Evolutionary conservation across 2,888 invertebrate genomes (phyloP), one percentile per base, ranked within the genome.

Genomic region (Macropis europaea): DNA sequence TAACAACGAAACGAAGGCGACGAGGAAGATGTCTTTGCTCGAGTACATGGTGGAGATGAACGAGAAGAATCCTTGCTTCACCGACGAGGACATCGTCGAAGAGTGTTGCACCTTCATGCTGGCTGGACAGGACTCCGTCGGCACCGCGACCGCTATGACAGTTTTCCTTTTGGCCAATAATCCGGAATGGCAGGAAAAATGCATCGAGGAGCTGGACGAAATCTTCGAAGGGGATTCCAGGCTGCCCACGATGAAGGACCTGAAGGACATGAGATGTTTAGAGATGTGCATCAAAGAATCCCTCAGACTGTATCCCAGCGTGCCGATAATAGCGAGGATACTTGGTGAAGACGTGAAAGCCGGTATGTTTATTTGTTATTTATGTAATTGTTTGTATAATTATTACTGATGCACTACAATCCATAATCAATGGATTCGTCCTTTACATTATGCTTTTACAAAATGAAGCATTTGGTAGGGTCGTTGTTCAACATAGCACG

Each of bases 31-130:
- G 0, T 84, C 83, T 2, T 83, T 93, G 1, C 82, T 93, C 17
- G 92, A 93, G 56, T 91, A 90, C 64, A 91, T 93, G 90, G 90
- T 93, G 13, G 92, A 92, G 64, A 90, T 92, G 43, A 90, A 91
- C 0, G 91, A 92, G 69, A 90, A 85, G 17, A 90, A 92, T 85
- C 86, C 90, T 0, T 86, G 88, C 48, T 92, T 93, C 77, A 91
- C 90, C 0, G 92, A 93, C 69, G 91, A 92, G 13, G 93, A 93
- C 75, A 91, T 93, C 42, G 88, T 93, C 0, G 91, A 93, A 77
- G 93, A 93, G 84, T 90, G 92, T 2, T 92, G 92, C 70, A 93
- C 93, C 0, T 93, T 93, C 77, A 93, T 93, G 93, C 83, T 93
- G 36, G 93, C 93, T 6, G 93, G 93, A 0, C 93, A 93, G 83